phyloP scores from a whole-genome alignment of 2,797 vertebrate species.

The Natrix natrix region DNA sequence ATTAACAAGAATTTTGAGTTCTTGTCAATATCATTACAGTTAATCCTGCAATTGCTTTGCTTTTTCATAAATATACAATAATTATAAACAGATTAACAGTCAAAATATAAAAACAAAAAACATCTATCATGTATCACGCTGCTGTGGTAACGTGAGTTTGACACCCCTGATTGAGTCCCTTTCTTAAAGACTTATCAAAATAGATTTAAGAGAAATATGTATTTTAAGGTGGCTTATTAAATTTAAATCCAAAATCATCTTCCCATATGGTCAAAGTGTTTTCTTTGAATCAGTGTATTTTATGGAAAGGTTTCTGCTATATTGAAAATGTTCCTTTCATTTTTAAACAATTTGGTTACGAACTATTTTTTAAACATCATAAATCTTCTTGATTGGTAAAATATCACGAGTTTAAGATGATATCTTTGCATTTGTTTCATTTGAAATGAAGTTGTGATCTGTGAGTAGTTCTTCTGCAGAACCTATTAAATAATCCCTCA shows the following conservation, averaged over 20 bases:
- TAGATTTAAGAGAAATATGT: not conserved
- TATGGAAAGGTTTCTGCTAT: not conserved
- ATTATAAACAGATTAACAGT: not conserved
- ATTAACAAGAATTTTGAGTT: not conserved
- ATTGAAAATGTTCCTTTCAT: not conserved
- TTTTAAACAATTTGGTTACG: not conserved
- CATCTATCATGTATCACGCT: not conserved
- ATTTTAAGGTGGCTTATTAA: not conserved
- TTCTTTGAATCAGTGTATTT: not conserved
- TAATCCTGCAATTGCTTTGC: not conserved
- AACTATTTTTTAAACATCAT: not conserved
- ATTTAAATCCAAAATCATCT: not conserved
- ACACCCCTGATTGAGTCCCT: not conserved
- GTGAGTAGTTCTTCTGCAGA: not conserved
- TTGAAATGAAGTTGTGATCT: not conserved
- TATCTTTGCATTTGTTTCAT: not conserved
- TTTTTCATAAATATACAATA: not conserved
- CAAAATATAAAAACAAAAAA: not conserved
- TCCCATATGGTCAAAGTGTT: not conserved
- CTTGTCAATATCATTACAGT: not conserved
- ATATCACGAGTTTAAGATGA: not conserved
- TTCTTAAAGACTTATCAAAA: not conserved
- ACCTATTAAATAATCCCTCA: not conserved
- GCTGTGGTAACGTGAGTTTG: no score
- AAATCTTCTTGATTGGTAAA: not conserved